Base-by-base conservation (phyloP, 2,797 vertebrate species). In the Melanitta fusca region DNA sequence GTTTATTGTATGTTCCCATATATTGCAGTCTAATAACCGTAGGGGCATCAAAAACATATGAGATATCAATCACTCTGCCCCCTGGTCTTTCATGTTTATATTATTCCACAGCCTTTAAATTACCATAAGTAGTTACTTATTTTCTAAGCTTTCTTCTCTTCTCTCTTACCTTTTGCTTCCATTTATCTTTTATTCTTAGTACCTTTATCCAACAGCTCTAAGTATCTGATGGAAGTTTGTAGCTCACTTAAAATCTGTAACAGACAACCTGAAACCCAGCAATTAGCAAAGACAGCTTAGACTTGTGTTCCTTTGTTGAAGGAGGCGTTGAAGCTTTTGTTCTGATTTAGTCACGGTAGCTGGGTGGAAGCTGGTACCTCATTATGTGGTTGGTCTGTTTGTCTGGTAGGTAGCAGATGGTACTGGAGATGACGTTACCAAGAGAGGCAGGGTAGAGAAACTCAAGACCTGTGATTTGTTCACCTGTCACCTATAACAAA, bases 321-420 rank as follows among this genome's bases (percentile, higher is more conserved):
- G 96, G 97, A 98, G 97, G 97, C 98, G 96, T 97, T 97, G 98
- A 98, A 97, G 97, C 98, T 98, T 98, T 98, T 98, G 98, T 99
- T 98, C 98, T 97, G 97, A 97, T 97, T 98, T 98, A 98, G 98
- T 98, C 98, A 98, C 98, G 97, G 98, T 98, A 98, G 97, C 98
- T 97, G 97, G 98, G 97, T 98, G 98, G 98, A 98, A 97, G 97
- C 98, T 98, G 98, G 97, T 98, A 93, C 97, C 97, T 98, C 98
- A 97, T 98, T 98, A 97, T 98, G 97, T 97, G 97, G 97, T 91
- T 96, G 97, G 97, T 97, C 97, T 98, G 97, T 98, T 96, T 88
- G 98, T 97, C 97, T 97, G 97, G 96, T 97, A 97, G 97, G 97
- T 98, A 98, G 98, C 98, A 98, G 98, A 98, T 98, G 98, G 98